phyloP scores from a whole-genome alignment of 1,140 invertebrate genomes.

The Euschistus heros region DNA sequence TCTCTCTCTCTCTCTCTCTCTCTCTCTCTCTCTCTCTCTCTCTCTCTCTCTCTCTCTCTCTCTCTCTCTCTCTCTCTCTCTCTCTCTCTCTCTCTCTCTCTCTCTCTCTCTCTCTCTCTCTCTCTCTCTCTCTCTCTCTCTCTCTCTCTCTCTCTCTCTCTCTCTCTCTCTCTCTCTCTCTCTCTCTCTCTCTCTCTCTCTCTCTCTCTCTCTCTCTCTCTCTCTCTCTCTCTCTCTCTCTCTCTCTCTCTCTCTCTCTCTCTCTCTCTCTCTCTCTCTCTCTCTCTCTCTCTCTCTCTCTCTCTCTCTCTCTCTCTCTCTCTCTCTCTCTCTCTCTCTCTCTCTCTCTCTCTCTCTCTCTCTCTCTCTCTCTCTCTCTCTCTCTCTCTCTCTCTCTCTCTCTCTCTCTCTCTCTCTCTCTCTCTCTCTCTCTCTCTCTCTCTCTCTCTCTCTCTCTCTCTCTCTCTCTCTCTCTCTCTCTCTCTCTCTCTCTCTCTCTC shows the following conservation, averaged over 20 bases:
- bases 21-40: background rate
- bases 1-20: slow-evolving; percentile 7
- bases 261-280: background rate
- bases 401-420: slow-evolving; percentile 7
- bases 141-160: background rate
- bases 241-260: slow-evolving; percentile 8
- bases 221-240: background rate
- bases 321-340: slow-evolving; percentile 2
- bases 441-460: slow-evolving; percentile 12
- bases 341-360: background rate
- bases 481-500: background rate
- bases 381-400: background rate
- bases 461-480: background rate
- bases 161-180: background rate
- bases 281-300: background rate
- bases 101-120: background rate
- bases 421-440: slow-evolving; percentile 10
- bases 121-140: background rate
- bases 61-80: slow-evolving; percentile 3
- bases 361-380: background rate
- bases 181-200: background rate
- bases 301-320: background rate
- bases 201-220: background rate
- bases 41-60: background rate
- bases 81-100: slow-evolving; percentile 5